These are phyloP conservation scores for Amphipyra tragopoginis DNA, from an alignment of 2,888 invertebrate species.

Conservation along the genomic window DNA sequence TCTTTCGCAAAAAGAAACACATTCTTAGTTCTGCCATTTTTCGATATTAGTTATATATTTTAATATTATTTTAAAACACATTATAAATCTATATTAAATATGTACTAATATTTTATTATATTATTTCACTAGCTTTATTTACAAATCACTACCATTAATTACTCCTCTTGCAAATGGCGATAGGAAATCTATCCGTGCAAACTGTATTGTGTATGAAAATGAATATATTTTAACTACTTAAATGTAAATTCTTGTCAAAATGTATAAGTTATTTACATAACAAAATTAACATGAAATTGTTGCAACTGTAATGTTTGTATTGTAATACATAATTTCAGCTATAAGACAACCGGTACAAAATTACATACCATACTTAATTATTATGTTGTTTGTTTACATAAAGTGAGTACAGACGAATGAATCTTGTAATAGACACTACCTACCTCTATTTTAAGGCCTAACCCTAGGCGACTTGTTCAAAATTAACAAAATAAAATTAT, in stretches of 20 bases:
- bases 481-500: conserved; percentile 61
- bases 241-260: conserved; percentile 61
- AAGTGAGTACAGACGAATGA: conserved; percentile 69
- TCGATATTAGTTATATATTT: conserved; percentile 58
- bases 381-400: conserved; percentile 51
- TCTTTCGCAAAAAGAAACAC: conserved; percentile 44
- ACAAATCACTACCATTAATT: conserved; percentile 65
- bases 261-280: conserved; percentile 48
- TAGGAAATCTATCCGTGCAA: conserved; percentile 57
- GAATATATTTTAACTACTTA: conserved; percentile 56
- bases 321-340: conserved; percentile 52
- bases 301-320: conserved; percentile 59
- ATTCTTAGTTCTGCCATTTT: conserved; percentile 43
- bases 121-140: conserved; percentile 61
- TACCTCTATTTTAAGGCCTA: conserved; percentile 74
- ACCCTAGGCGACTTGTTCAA: conserved; percentile 63
- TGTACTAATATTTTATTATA: conserved; percentile 56
- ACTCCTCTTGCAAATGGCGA: conserved; percentile 58
- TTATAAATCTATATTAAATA: conserved; percentile 57
- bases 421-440: conserved; percentile 64
- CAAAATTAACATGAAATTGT: conserved; percentile 60
- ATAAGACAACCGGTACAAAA: conserved; percentile 56
- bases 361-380: conserved; percentile 38
- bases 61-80: conserved; percentile 50
- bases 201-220: conserved; percentile 55